Base-by-base conservation (phyloP, 1,140 invertebrate species). In the Ceratina japonica region DNA sequence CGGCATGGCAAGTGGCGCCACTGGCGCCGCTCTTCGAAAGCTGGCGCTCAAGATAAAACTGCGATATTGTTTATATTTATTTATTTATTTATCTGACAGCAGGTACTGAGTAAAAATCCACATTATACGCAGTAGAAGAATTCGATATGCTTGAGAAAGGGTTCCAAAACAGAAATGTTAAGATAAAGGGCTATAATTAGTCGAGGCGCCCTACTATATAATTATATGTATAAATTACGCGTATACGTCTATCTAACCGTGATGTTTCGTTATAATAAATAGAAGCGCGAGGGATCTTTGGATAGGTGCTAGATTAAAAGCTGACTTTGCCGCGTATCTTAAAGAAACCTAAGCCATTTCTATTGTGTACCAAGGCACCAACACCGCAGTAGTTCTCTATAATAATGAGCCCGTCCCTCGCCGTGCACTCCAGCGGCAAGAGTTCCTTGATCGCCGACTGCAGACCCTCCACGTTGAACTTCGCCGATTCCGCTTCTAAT, bases 291-390 rank as follows among this genome's bases (percentile, higher is more conserved):
- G 27, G 5, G 10, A 24, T 15, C 15, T 56, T 27, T 3, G 20
- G 16, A 12, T 44, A 74, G 51, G 56, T 18, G 51, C 12, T 4
- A 31, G 0, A 59, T 94, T 94, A 97, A 90, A 97, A 98, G 89
- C 96, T 97, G 86, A 97, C 94, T 91, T 96, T 96, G 66, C 96
- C 96, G 80, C 97, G 94, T 59, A 97, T 95, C 92, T 97, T 97
- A 90, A 97, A 97, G 91, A 97, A 98, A 16, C 97, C 97, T 86
- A 97, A 92, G 66, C 94, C 94, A 82, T 96, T 96, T 85, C 96
- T 95, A 91, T 98, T 98, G 88, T 97, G 96, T n/a, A 98, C 93
- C 18, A 97, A 89, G 2, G 97, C 96, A 8, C 95, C 94, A 22
- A 97, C 82, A 15, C 96, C 96, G 1, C 96, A 92, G 86, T 97